Conservation (phyloP, 2,113 vertebrate genomes). For the Probosciger aterrimus region DNA sequence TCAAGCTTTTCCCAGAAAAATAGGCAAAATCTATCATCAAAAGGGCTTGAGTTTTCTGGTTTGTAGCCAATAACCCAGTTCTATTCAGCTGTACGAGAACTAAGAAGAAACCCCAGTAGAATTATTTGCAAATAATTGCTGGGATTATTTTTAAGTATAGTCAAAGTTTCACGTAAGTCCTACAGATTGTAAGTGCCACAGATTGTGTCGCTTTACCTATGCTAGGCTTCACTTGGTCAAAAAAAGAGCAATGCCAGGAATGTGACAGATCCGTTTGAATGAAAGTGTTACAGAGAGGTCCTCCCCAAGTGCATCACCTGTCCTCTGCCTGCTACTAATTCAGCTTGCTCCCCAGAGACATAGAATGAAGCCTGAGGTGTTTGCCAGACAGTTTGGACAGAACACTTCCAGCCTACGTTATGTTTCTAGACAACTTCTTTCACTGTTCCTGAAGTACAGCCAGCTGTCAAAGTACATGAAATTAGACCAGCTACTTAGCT, state of each 20-base stretch:
- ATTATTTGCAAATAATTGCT: not conserved
- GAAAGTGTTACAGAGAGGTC: not conserved
- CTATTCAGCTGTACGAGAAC: not conserved
- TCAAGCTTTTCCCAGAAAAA: not conserved
- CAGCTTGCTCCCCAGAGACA: not conserved
- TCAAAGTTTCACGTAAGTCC: not conserved
- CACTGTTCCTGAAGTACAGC: not conserved
- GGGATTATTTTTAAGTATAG: not conserved
- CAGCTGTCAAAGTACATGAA: not conserved
- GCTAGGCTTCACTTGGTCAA: not conserved
- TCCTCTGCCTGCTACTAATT: not conserved
- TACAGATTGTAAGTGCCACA: no score
- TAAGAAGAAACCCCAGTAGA: not conserved
- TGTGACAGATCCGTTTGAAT: rapidly evolving
- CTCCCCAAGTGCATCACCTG: not conserved
- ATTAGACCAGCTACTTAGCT: not conserved
- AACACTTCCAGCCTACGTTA: not conserved
- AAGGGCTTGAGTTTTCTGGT: not conserved
- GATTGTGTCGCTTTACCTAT: not conserved
- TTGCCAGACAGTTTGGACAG: not conserved
- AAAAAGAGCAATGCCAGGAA: not conserved
- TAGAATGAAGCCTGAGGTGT: not conserved
- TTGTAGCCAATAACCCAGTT: not conserved
- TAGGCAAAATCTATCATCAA: not conserved
- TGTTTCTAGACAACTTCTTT: not conserved